Conservation (phyloP, 1,140 invertebrate genomes). For the Cepaea nemoralis region DNA sequence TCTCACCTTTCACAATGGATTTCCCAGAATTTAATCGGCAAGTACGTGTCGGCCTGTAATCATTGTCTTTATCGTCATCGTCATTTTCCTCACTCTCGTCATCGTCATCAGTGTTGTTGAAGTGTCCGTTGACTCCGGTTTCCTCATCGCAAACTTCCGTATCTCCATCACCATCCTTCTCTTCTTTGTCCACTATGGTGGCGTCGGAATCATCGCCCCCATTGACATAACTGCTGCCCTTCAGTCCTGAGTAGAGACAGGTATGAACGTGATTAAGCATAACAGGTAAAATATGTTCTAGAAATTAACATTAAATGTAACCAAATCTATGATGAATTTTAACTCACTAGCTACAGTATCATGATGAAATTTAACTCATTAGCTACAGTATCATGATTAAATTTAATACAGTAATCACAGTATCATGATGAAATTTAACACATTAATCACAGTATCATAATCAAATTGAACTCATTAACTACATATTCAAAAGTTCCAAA, state of each 20-base stretch:
- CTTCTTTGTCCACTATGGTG: slow-evolving; percentile 26
- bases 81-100: slow-evolving; percentile 39
- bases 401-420: too few species aligned
- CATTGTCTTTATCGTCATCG: slow-evolving; percentile 32
- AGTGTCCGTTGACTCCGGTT: background rate
- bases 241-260: background rate
- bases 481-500: too few species aligned
- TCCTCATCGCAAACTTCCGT: slow-evolving; percentile 36
- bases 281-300: too few species aligned
- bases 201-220: slow-evolving; percentile 31
- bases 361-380: too few species aligned
- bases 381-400: too few species aligned
- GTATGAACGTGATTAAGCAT: too few species aligned
- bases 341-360: too few species aligned
- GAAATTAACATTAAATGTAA: too few species aligned
- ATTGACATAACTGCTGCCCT: background rate
- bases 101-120: slow-evolving; percentile 15
- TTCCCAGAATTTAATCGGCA: background rate
- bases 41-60: slow-evolving; percentile 20
- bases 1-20: background rate
- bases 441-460: too few species aligned
- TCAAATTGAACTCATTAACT: too few species aligned
- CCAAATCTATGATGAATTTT: too few species aligned
- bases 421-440: too few species aligned
- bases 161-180: slow-evolving; percentile 13